Evolutionary conservation across 2,888 invertebrate species (phyloP), one percentile per base, ranked within the genome.

Genomic region (Macrosoma leucophasiata): DNA sequence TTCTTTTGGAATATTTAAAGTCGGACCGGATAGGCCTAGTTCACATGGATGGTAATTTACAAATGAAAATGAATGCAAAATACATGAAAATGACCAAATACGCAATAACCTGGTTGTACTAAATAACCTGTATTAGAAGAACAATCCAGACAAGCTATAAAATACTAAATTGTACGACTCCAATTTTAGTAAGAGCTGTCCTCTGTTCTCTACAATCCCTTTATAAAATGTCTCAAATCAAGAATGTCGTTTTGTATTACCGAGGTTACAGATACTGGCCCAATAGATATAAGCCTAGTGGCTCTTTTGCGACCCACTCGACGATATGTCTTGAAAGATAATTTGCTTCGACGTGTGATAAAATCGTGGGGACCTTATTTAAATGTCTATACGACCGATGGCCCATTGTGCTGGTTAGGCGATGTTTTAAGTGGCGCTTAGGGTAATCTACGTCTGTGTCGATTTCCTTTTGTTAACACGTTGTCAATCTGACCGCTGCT

Each of bases 301-400:
- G 66, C 62, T 59, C 62, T 61, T 73, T 75, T 70, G 73, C 60
- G 67, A 70, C 50, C 50, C 57, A 61, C 69, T 68, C 61, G 56
- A 58, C 50, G 55, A 52, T 47, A 55, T 55, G 50, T 51, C 48
- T 50, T 43, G 43, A 52, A 52, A 68, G 68, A 76, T 74, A 72
- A 75, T 75, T 72, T 65, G 62, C 61, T 60, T 62, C 50, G 58
- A 65, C 60, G 66, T 68, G 65, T 63, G 71, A 75, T 76, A 70
- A 63, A 63, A 75, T 75, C 67, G 48, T 55, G 40, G 50, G 44
- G 54, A 39, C 56, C 58, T 63, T 63, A 62, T 63, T 66, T 59
- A 63, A 55, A 50, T n/a, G n/a, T n/a, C n/a, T n/a, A n/a, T n/a
- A n/a, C n/a, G 51, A 43, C 38, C 41, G 37, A 43, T 41, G 40